Conservation (phyloP, 1,140 invertebrate species). For the Hyposmocoma kahamanoa region DNA sequence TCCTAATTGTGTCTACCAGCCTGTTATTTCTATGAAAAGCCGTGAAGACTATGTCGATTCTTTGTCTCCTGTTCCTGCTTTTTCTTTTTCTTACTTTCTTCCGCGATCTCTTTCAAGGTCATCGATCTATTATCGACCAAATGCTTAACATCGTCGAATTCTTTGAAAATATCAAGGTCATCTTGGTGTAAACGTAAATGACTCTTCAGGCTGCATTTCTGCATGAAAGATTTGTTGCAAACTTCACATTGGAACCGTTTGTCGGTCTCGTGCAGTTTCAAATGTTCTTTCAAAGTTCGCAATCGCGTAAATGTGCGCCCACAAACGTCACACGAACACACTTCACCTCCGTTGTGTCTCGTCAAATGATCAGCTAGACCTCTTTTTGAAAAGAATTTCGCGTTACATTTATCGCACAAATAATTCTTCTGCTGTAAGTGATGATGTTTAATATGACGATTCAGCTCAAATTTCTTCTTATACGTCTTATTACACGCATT, state of each 20-base stretch:
- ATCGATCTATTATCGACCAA: slow-evolving; percentile 58
- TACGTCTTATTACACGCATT: slow-evolving; percentile 68
- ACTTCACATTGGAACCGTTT: slow-evolving; percentile 76
- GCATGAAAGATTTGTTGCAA: slow-evolving; percentile 78
- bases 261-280: slow-evolving; percentile 74
- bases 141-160: slow-evolving; percentile 65
- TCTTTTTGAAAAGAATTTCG: slow-evolving; percentile 62
- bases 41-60: slow-evolving; percentile 3
- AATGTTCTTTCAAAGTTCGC: slow-evolving; percentile 86
- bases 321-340: slow-evolving; percentile 82
- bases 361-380: slow-evolving; percentile 61
- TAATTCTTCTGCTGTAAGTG: slow-evolving; percentile 64
- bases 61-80: slow-evolving; percentile 26
- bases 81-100: slow-evolving; percentile 47
- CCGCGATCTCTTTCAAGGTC: slow-evolving; percentile 57
- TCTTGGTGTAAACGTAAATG: slow-evolving; percentile 73
- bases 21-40: too few relatives aligned
- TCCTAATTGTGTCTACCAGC: too few relatives aligned
- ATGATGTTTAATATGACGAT: slow-evolving; percentile 61
- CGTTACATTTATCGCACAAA: slow-evolving; percentile 65
- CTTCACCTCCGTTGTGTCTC: slow-evolving; percentile 48
- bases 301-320: slow-evolving; percentile 80
- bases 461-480: slow-evolving; percentile 61
- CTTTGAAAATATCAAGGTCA: slow-evolving; percentile 63
- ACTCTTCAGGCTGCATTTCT: slow-evolving; percentile 63